phyloP scores from a whole-genome alignment of 2,888 invertebrate species.

The Teinopalpus imperialis region DNA sequence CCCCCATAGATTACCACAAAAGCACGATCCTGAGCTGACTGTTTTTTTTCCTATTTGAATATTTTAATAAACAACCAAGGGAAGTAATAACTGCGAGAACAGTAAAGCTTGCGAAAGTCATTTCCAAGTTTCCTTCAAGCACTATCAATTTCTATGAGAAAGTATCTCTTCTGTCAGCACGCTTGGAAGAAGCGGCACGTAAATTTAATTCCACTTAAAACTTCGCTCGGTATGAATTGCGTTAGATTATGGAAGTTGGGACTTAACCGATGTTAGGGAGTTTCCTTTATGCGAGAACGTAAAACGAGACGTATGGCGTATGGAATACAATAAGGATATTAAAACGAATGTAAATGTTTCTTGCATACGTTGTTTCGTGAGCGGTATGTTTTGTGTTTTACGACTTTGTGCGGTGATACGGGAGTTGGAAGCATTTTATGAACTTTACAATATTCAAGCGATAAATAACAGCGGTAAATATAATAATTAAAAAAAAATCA shows the following conservation, averaged over 20 bases:
- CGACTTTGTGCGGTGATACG: neutral
- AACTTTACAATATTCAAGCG: neutral
- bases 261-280: neutral
- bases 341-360: conserved; percentile 16
- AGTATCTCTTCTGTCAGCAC: neutral
- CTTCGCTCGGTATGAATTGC: conserved; percentile 5
- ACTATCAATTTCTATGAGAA: conserved; percentile 20
- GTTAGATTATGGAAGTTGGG: conserved; percentile 20
- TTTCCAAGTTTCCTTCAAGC: neutral
- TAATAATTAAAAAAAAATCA: too few relatives aligned
- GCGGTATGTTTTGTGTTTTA: conserved; percentile 2
- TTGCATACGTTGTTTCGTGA: conserved; percentile 10
- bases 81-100: too few relatives aligned
- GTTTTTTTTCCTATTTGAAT: too few relatives aligned
- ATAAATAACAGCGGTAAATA: too few relatives aligned
- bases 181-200: conserved; percentile 8
- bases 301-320: conserved; percentile 12
- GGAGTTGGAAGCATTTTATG: neutral
- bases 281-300: conserved; percentile 15
- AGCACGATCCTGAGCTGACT: too few relatives aligned
- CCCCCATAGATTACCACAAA: too few relatives aligned
- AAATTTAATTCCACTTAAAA: conserved; percentile 25
- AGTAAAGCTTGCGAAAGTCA: conserved; percentile 5
- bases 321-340: conserved; percentile 15
- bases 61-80: too few relatives aligned